A percentile compares a stretch with the other conserved stretches of the same genome.
Evolutionary conservation across 2,888 invertebrate genomes (phyloP).

Genomic region (Corythucha ciliata): DNA sequence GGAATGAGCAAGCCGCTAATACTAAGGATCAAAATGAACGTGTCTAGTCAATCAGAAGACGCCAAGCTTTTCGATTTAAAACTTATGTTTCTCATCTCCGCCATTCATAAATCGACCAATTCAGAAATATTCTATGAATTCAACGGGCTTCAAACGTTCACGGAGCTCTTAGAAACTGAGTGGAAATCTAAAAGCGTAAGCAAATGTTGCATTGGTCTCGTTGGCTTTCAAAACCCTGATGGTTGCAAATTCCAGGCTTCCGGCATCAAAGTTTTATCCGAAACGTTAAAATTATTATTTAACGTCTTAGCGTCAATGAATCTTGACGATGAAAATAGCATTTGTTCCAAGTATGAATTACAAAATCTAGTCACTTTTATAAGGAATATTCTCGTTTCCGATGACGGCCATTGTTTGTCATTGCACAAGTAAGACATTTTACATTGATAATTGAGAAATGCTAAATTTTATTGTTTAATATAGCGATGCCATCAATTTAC

Average conservation of each 20-base stretch:
- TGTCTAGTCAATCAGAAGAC: slow-evolving; percentile 55
- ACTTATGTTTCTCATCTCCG: slow-evolving; percentile 79
- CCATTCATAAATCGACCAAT: slow-evolving; percentile 58
- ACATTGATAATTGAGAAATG: no score
- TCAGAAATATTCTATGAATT: slow-evolving; percentile 10
- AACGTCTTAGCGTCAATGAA: slow-evolving; percentile 22
- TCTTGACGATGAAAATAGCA: not conserved
- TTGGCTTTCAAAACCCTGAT: no score
- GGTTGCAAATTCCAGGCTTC: no score
- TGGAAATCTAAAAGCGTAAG: no score
- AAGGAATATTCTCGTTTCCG: slow-evolving; percentile 16
- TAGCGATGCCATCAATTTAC: slow-evolving; percentile 23
- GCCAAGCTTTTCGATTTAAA: slow-evolving; percentile 81
- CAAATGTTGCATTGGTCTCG: no score
- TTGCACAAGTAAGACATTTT: slow-evolving; percentile 8
- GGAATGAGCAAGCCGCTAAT: slow-evolving; percentile 63
- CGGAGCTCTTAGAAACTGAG: slow-evolving; percentile 5
- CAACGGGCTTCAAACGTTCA: slow-evolving; percentile 19
- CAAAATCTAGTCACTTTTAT: slow-evolving; percentile 17
- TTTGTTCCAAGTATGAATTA: slow-evolving; percentile 12
- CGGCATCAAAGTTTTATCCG: not conserved
- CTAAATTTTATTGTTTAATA: no score
- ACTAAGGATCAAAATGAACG: no score
- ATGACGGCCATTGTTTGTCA: slow-evolving; percentile 7
- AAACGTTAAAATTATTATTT: slow-evolving; percentile 20